These are phyloP conservation scores for Rousettus madagascariensis DNA, from an alignment of 2,797 vertebrate species.

Conservation along the genomic window DNA sequence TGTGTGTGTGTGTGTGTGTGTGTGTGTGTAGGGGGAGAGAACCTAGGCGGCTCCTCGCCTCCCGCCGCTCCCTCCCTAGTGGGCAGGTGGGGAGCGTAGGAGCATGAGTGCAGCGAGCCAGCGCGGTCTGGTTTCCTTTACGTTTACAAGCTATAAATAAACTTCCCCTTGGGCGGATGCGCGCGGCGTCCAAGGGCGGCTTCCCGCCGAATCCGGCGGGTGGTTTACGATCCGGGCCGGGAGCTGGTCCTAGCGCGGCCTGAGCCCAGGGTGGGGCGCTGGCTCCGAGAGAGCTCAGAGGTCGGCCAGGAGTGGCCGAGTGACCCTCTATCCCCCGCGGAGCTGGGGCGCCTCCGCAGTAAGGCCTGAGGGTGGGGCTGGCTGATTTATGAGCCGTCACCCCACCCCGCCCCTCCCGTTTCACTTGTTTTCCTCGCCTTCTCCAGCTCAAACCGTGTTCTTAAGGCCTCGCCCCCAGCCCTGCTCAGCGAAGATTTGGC, in stretches of 20 bases:
- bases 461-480: constrained; percentile 46
- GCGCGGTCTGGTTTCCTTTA: constrained; percentile 77
- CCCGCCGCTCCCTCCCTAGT: constrained; percentile 50
- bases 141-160: constrained; percentile 81
- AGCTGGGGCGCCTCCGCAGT: constrained; percentile 36
- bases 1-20: neutral
- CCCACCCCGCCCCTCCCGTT: constrained; percentile 74
- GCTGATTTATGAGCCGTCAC: constrained; percentile 76
- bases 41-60: neutral
- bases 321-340: constrained; percentile 60
- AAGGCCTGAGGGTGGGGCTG: constrained; percentile 70
- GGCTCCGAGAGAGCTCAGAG: constrained; percentile 66
- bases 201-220: constrained; percentile 73
- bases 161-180: constrained; percentile 77
- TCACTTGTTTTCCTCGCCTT: constrained; percentile 75
- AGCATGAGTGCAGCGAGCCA: constrained; percentile 58
- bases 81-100: constrained; percentile 72
- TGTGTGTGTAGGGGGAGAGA: neutral
- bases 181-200: constrained; percentile 71
- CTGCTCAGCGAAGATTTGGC: constrained; percentile 45
- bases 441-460: constrained; percentile 30
- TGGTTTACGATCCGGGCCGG: constrained; percentile 69
- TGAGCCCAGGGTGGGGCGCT: constrained; percentile 66
- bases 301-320: constrained; percentile 72
- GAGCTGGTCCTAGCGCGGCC: constrained; percentile 58